A percentile compares a stretch with the other conserved stretches of the same genome.
Evolutionary conservation across 30 jellyfish, hydroid and myxozoan species (phyloP).

Genomic region (Turritopsis rubra): DNA sequence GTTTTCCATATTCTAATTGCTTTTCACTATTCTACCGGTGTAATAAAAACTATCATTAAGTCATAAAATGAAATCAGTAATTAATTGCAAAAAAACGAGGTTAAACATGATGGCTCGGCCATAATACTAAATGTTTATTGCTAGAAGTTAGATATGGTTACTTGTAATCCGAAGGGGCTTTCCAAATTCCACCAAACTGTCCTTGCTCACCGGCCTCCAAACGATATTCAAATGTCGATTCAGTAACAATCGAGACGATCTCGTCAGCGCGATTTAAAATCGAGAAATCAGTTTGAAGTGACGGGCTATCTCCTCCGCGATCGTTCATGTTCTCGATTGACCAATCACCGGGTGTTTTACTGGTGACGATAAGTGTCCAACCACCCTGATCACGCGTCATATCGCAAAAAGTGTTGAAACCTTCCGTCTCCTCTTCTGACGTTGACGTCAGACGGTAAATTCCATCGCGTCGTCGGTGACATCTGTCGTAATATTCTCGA

Average conservation of each 20-base stretch:
- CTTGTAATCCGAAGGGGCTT: slow-evolving; percentile 91
- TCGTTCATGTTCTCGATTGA: slow-evolving; percentile 27
- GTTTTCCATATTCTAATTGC: no score
- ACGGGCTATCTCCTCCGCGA: slow-evolving; percentile 70
- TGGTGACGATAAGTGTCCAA: slow-evolving; percentile 86
- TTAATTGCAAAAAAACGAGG: no score
- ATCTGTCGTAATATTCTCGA: slow-evolving; percentile 92
- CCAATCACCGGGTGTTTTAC: slow-evolving; percentile 82
- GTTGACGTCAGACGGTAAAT: slow-evolving; percentile 61
- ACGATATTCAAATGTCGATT: slow-evolving; percentile 70
- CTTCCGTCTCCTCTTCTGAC: slow-evolving; percentile 37
- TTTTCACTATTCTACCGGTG: no score
- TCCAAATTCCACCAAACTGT: slow-evolving; percentile 98
- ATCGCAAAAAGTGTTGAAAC: slow-evolving; percentile 79
- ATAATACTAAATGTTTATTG: no score
- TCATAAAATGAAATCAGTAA: no score
- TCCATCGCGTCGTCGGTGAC: slow-evolving; percentile 94
- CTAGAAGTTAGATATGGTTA: slow-evolving; percentile 24
- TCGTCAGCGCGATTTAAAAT: slow-evolving; percentile 72
- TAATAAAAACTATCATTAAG: no score
- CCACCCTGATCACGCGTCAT: slow-evolving; percentile 92
- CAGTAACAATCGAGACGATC: slow-evolving; percentile 59
- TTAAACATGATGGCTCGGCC: no score
- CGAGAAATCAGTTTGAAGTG: slow-evolving; percentile 76
- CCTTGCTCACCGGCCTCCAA: slow-evolving; percentile 85